These are phyloP conservation scores for Onychostoma macrolepis DNA, from an alignment of 2,113 vertebrate genomes.

Conservation along the genomic window DNA sequence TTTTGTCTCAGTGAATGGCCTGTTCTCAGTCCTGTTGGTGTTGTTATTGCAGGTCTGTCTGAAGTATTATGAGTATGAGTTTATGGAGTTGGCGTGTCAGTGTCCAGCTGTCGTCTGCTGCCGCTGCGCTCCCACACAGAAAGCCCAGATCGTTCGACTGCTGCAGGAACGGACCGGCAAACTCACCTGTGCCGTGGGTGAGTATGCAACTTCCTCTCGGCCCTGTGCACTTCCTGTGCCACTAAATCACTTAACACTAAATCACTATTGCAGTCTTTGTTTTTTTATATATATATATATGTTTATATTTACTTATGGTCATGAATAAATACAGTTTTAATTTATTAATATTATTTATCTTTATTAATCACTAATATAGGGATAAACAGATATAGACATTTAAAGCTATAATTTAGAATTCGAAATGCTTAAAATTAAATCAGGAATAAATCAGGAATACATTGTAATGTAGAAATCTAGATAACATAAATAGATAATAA, in stretches of 20 bases:
- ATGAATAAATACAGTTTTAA: not conserved
- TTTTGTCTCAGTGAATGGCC: not conserved
- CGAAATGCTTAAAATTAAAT: too few relatives aligned
- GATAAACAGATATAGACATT: not conserved
- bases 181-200: constrained; percentile 94
- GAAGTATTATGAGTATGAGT: constrained; percentile 96
- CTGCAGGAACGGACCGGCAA: constrained; percentile 93
- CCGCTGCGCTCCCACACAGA: constrained; percentile 93
- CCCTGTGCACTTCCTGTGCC: not conserved
- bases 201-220: constrained; percentile 39
- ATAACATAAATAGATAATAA: not conserved
- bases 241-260: not conserved
- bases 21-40: not conserved
- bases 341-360: not conserved
- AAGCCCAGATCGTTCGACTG: constrained; percentile 93
- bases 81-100: constrained; percentile 97
- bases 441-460: too few relatives aligned
- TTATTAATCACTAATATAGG: not conserved
- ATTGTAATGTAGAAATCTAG: not conserved
- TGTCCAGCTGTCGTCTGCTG: constrained; percentile 95
- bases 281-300: too few relatives aligned
- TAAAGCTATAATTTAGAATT: too few relatives aligned
- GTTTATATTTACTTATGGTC: not conserved
- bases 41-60: constrained; percentile 85
- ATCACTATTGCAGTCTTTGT: too few relatives aligned